A percentile compares a stretch with the other conserved stretches of the same genome.
Evolutionary conservation across 2,888 invertebrate species (phyloP).

Genomic region (Alsophila aescularia): DNA sequence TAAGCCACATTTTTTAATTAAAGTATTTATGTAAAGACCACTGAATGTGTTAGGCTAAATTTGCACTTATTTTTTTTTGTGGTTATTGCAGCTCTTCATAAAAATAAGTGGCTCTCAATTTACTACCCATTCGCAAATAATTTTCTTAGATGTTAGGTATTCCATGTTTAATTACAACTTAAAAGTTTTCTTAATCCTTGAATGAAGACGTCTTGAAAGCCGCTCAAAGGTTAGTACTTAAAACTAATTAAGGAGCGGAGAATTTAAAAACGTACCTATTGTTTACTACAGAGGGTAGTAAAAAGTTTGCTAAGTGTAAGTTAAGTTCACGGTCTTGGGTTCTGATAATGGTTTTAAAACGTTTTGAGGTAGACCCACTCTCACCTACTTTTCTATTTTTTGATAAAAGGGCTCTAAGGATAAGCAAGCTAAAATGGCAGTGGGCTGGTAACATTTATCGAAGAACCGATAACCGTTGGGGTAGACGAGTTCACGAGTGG

Average conservation of each 20-base stretch:
- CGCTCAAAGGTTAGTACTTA: conserved; percentile 6
- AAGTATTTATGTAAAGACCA: too few relatives aligned
- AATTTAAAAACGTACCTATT: conserved; percentile 17
- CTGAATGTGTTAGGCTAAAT: not conserved
- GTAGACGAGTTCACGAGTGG: too few relatives aligned
- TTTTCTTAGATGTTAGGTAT: conserved; percentile 3
- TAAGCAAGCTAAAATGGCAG: too few relatives aligned
- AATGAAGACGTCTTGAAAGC: conserved; percentile 17
- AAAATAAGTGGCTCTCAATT: conserved; percentile 10
- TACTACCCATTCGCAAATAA: conserved; percentile 1
- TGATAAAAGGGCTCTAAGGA: too few relatives aligned
- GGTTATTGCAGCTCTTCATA: not conserved
- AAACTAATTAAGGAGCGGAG: conserved; percentile 20
- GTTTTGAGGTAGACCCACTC: too few relatives aligned
- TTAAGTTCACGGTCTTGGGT: not conserved
- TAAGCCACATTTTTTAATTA: too few relatives aligned
- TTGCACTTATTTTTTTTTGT: not conserved
- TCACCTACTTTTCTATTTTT: too few relatives aligned
- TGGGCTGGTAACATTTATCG: too few relatives aligned
- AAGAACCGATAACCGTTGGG: too few relatives aligned
- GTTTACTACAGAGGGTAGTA: conserved; percentile 18
- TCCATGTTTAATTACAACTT: conserved; percentile 17
- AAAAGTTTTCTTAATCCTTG: conserved; percentile 27
- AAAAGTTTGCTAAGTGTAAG: conserved; percentile 10
- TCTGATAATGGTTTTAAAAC: not conserved